Base-by-base conservation (phyloP, 2,113 vertebrate species). In the Sialia sialis region DNA sequence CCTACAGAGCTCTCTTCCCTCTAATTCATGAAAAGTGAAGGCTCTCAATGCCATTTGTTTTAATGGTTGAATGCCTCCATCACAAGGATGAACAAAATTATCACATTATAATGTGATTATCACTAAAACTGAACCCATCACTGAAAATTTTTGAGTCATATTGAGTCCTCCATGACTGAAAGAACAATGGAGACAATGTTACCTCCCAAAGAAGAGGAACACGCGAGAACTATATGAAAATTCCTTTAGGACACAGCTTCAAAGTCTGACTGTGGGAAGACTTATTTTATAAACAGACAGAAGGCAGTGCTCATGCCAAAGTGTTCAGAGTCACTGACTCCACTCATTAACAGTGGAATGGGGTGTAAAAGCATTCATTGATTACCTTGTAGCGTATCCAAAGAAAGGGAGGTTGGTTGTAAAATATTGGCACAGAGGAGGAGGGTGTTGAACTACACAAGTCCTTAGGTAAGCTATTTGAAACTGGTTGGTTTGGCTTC, bases 231-330 rank as follows among this genome's bases (percentile, higher is more conserved):
- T 19, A 4, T 17, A 41, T 58, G 27, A 69, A 76, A 89, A 90
- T 49, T 13, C 19, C 19, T 76, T 64, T 41, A 48, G 19, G 34
- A 64, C 27, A 29, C 36, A 56, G 32, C 17, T 86, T 80, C 86
- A 25, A 23, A 89, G 10, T 44, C 21, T 7, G 2, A 10, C 38
- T 34, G 29, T 7, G 7, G 19, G 32, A 86, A 86, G 55, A 32
- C 6, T 63, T 72, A 30, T 29, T 72, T 78, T 48, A 56, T 7
- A 58, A 30, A 27, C 20, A 60, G 25, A 26, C 3, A 46, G 48
- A 74, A 10, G 11, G 23, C 30, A 68, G 7, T 32, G 44, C 19
- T 75, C 0, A 0, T 39, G 21, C 29, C 44, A n/a, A 83, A 36
- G 16, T 22, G 19, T 51, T 39, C 34, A 16, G 34, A 83, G 41